A percentile compares a stretch with the other conserved stretches of the same genome.
Conservation (phyloP, 2,797 vertebrate genomes). For the Periparus ater region DNA sequence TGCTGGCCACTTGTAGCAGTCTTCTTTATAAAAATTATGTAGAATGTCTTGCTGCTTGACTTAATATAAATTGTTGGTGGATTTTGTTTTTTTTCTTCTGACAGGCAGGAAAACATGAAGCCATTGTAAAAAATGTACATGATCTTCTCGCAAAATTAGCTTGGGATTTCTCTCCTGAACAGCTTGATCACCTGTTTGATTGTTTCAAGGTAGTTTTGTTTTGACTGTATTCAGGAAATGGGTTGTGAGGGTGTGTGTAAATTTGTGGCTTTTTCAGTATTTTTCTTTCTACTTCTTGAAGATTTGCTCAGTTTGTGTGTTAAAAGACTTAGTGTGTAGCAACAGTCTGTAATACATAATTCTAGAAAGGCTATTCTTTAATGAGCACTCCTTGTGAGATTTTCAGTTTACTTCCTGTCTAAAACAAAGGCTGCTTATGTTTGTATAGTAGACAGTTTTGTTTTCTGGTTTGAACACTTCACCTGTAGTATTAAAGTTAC, state of each 20-base stretch:
- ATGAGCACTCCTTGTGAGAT: not conserved
- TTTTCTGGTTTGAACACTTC: not conserved
- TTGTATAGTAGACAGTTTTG: not conserved
- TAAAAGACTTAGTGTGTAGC: not conserved
- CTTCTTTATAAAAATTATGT: not conserved
- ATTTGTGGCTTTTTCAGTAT: not conserved
- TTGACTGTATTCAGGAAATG: not conserved
- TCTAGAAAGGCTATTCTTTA: not conserved
- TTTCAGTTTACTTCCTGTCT: not conserved
- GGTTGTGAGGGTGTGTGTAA: not conserved
- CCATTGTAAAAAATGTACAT: slow-evolving; percentile 99
- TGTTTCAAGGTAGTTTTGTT: slow-evolving; percentile 91
- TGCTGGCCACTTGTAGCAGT: not conserved
- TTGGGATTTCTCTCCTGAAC: slow-evolving; percentile 99
- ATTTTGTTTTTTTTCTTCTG: slow-evolving; percentile 38
- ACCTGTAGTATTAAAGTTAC: not conserved
- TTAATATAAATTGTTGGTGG: not conserved
- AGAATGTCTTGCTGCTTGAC: not conserved
- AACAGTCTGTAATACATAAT: not conserved
- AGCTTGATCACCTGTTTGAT: slow-evolving; percentile 98
- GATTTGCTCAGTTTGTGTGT: not conserved
- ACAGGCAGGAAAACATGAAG: slow-evolving; percentile 98
- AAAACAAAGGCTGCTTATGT: not conserved
- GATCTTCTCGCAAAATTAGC: slow-evolving; percentile 97
- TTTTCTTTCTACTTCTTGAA: not conserved